Evolutionary conservation across 2,888 invertebrate species (phyloP).

Genomic region (Macroteleia sp.): DNA sequence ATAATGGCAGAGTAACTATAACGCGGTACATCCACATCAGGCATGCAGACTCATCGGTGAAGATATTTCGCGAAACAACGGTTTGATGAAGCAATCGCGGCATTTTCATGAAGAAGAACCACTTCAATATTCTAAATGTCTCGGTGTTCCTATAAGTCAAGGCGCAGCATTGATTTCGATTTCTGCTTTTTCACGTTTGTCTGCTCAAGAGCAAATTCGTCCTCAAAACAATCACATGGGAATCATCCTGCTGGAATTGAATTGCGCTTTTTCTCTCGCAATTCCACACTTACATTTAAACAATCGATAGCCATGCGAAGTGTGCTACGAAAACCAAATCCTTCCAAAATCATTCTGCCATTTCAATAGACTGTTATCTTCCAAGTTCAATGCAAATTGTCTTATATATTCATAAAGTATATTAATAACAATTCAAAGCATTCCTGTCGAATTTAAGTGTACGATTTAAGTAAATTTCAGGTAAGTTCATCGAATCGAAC

Average conservation of each 20-base stretch:
- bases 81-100: constrained; percentile 76
- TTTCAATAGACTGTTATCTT: constrained; percentile 39
- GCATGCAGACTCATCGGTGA: constrained; percentile 82
- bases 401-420: constrained; percentile 17
- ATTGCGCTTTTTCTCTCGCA: background rate
- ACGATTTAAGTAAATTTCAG: constrained; percentile 4
- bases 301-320: background rate
- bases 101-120: background rate
- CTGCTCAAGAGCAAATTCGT: constrained; percentile 17
- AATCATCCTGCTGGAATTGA: background rate
- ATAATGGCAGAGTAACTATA: constrained; percentile 79
- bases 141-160: constrained; percentile 67
- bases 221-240: constrained; percentile 6
- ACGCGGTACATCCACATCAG: constrained; percentile 83
- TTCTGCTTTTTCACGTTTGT: background rate
- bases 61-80: constrained; percentile 84
- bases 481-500: no score
- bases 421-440: constrained; percentile 27
- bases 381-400: constrained; percentile 25
- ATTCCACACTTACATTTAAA: background rate
- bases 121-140: constrained; percentile 69
- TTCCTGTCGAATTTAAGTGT: constrained; percentile 33
- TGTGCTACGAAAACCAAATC: constrained; percentile 24
- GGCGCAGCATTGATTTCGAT: background rate
- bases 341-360: constrained; percentile 54